phyloP scores from a whole-genome alignment of 1,140 invertebrate species.

The Lepidostoma basale region DNA sequence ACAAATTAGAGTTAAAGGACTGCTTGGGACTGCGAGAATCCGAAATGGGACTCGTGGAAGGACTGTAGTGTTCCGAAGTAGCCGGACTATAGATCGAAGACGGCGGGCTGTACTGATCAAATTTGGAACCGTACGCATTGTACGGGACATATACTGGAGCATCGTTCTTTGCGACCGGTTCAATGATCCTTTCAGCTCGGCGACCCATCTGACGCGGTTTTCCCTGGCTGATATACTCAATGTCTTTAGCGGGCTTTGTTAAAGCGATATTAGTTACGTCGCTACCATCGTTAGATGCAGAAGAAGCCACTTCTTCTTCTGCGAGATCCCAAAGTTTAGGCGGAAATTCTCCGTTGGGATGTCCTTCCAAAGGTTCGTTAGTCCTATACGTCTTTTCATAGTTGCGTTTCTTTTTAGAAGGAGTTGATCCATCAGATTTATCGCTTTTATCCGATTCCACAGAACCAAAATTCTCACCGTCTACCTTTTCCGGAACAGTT shows the following conservation, averaged over 20 bases:
- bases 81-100: conserved; percentile 57
- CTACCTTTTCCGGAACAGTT: not conserved
- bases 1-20: conserved; percentile 53
- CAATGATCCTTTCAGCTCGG: conserved; percentile 56
- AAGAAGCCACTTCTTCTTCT: conserved; percentile 66
- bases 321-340: conserved; percentile 79
- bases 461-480: not conserved
- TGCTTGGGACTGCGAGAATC: conserved; percentile 52
- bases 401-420: conserved; percentile 66
- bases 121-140: conserved; percentile 54
- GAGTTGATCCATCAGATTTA: conserved; percentile 35
- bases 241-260: conserved; percentile 64
- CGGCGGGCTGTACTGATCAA: conserved; percentile 55
- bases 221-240: conserved; percentile 58
- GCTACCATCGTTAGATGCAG: conserved; percentile 63
- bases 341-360: conserved; percentile 77
- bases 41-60: conserved; percentile 55
- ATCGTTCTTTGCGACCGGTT: conserved; percentile 46
- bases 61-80: conserved; percentile 59
- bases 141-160: conserved; percentile 21
- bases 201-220: conserved; percentile 61
- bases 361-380: conserved; percentile 77
- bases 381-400: conserved; percentile 84
- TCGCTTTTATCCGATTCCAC: conserved; percentile 48
- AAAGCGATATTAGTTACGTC: conserved; percentile 61